Conservation (phyloP, 2,888 invertebrate species). For the Epirrhoe tristata region DNA sequence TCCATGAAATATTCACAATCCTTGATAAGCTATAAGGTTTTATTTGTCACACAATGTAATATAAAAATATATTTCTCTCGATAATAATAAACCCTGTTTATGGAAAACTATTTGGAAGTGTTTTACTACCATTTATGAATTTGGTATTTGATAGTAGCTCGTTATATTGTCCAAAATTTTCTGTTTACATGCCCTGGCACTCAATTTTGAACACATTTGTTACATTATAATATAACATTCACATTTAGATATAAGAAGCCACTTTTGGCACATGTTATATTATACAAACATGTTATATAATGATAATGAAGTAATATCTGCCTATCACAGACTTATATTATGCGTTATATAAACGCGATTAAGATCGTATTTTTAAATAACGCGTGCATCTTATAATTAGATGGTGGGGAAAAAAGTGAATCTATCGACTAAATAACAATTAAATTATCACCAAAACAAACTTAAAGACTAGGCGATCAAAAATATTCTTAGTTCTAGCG, state of each 20-base stretch:
- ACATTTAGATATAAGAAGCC: conserved; percentile 59
- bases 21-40: conserved; percentile 41
- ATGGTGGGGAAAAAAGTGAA: conserved; percentile 57
- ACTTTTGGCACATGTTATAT: conserved; percentile 69
- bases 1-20: conserved; percentile 52
- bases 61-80: conserved; percentile 29
- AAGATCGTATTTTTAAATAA: conserved; percentile 11
- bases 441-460: conserved; percentile 45
- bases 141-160: conserved; percentile 40
- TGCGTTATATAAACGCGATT: conserved; percentile 19
- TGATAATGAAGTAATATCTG: conserved; percentile 25
- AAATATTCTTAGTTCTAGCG: conserved; percentile 23
- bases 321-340: conserved; percentile 29
- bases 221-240: conserved; percentile 38
- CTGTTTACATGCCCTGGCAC: conserved; percentile 56
- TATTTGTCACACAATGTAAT: conserved; percentile 20
- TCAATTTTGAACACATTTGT: conserved; percentile 70
- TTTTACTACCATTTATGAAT: conserved; percentile 44
- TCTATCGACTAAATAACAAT: conserved; percentile 59
- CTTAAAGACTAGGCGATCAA: conserved; percentile 30
- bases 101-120: conserved; percentile 33
- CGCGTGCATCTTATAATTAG: conserved; percentile 40
- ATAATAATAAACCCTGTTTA: conserved; percentile 53
- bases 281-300: conserved; percentile 29
- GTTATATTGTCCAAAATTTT: conserved; percentile 56